A percentile compares a stretch with the other conserved stretches of the same genome.
phyloP scores from a whole-genome alignment of 2,797 vertebrate species.

The Clangula hyemalis region DNA sequence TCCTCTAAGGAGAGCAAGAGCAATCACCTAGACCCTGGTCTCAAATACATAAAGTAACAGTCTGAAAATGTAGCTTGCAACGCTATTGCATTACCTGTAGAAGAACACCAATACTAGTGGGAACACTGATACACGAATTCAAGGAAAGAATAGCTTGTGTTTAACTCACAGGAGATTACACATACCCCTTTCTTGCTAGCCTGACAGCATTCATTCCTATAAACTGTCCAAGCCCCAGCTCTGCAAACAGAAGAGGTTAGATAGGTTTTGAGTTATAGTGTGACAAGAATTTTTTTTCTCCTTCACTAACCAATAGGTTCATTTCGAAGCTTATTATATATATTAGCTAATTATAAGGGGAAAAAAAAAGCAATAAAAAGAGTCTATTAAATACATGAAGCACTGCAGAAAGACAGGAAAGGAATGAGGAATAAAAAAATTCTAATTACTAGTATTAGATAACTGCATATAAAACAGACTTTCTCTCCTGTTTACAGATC shows the following conservation, averaged over 20 bases:
- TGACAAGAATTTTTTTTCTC: neutral
- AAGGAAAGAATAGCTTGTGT: neutral
- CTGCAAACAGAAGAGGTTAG: neutral
- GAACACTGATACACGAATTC: neutral
- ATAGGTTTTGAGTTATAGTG: neutral
- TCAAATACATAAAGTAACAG: fast-evolving
- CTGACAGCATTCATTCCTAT: neutral
- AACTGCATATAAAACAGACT: neutral
- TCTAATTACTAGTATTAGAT: neutral
- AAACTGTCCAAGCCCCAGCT: neutral
- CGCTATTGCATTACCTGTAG: neutral
- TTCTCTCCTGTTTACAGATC: neutral
- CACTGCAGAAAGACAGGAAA: neutral
- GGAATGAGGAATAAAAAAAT: neutral
- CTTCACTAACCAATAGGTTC: neutral
- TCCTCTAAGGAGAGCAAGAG: neutral
- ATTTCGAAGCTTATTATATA: neutral
- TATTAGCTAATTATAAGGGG: neutral
- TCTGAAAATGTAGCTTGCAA: neutral
- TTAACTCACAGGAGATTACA: neutral
- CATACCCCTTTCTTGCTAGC: neutral
- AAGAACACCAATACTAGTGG: neutral
- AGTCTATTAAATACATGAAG: neutral
- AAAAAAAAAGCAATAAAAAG: neutral
- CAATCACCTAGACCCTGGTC: fast-evolving